Base-by-base conservation (phyloP, 2,797 vertebrate species). In the Onychomys arenicola region DNA sequence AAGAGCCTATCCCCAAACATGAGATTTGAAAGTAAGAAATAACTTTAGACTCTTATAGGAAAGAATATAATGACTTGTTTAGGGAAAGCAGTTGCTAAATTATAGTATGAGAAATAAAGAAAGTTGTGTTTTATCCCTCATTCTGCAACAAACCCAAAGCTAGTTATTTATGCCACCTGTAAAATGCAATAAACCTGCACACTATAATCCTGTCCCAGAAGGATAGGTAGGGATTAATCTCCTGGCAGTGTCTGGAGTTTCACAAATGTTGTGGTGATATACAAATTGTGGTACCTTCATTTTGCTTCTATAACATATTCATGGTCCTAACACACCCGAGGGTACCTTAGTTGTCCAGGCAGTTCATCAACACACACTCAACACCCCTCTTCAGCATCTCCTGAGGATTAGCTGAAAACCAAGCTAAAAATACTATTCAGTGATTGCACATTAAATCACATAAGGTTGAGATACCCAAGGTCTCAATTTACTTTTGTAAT, bases 121-220 rank as follows among this genome's bases (percentile, higher is more conserved):
- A 57, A 91, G 76, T 17, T 59, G 67, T 96, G 69, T 55, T 94
- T 96, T 92, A 92, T 96, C 94, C 69, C 71, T 23, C 67, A 12
- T 57, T 96, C 94, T 88, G 76, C 65, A 93, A 59, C 89, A 49
- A 89, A 90, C 67, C 34, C 81, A 85, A 91, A 84, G 43, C 63
- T 92, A 87, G 69, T 96, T 97, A 93, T 96, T 96, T 97, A 97
- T 97, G 78, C 91, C 17, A 84, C 75, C 78, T 82, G 69, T 91
- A 97, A 97, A 96, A 92, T 81, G 59, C 75, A 96, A 81, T 87
- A 89, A 93, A 95, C 86, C 78, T 59, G 40, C 91, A 49, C 32
- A 46, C 27, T 57, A 59, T 78, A 77, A 59, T 89, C 65, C 59
- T 77, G 46, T 96, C 95, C 89, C 92, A 93, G 91, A 93, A 98